Evolutionary conservation across 53 echinoderm and acorn worm species (phyloP).

Genomic region (Glandiceps talaboti): DNA sequence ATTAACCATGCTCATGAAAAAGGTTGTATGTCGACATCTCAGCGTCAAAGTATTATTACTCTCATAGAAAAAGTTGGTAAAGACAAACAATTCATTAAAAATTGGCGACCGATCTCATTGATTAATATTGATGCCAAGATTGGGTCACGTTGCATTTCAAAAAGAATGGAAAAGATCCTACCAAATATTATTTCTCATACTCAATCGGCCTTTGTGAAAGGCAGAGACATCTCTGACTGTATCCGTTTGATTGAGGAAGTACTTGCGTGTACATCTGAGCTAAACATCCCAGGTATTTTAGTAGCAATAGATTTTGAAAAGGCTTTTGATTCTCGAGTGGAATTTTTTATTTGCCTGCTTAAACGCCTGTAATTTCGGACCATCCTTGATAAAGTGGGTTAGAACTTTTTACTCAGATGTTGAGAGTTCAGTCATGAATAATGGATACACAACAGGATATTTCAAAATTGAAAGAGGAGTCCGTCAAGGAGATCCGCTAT

Average conservation of each 20-base stretch:
- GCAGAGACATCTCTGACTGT: neutral
- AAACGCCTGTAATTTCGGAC: neutral
- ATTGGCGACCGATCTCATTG: slow-evolving; percentile 4
- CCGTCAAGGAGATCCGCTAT: neutral
- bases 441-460: neutral
- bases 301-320: neutral
- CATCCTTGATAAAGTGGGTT: neutral
- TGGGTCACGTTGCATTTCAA: neutral
- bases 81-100: neutral
- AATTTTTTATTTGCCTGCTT: neutral
- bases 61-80: neutral
- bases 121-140: neutral
- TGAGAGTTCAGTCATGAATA: slow-evolving; percentile 1
- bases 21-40: neutral
- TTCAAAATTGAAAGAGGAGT: slow-evolving; percentile 5
- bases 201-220: slow-evolving; percentile 1
- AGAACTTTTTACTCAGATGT: neutral
- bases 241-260: neutral
- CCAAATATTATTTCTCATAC: neutral
- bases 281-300: neutral
- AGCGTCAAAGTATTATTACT: neutral
- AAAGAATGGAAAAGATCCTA: neutral
- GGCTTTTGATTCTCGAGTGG: neutral
- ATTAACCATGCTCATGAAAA: neutral
- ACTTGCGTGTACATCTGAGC: neutral